Evolutionary conservation across 1,140 invertebrate species (phyloP).

Genomic region (Drosophila suzukii): DNA sequence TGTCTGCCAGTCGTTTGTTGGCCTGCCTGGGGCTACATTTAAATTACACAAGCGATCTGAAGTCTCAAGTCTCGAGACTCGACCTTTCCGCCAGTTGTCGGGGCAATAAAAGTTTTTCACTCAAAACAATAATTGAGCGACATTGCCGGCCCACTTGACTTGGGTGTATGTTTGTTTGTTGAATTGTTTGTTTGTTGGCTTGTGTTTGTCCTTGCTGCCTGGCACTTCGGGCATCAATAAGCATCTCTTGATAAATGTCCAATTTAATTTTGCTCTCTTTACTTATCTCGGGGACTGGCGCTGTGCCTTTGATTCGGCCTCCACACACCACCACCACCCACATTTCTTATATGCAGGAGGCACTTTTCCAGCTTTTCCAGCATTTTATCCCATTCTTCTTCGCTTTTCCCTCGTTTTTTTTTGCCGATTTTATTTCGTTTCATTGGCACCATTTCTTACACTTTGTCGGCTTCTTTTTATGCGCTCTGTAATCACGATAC

Average conservation of each 20-base stretch:
- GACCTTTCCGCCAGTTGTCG: conserved; percentile 29
- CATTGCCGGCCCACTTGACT: conserved; percentile 61
- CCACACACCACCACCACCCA: conserved; percentile 17
- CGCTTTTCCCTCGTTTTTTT: conserved; percentile 15
- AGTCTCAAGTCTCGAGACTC: too few species aligned
- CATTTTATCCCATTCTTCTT: conserved; percentile 30
- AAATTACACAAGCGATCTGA: conserved; percentile 52
- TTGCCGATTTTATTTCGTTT: conserved; percentile 56
- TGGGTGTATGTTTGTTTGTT: conserved; percentile 29
- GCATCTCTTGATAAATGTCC: conserved; percentile 84
- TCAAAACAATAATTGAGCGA: conserved; percentile 80
- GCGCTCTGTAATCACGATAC: conserved; percentile 60
- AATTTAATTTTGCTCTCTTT: conserved; percentile 84
- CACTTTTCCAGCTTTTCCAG: conserved; percentile 27
- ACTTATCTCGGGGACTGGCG: conserved; percentile 62
- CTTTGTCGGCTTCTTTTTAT: conserved; percentile 63
- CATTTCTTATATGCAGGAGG: conserved; percentile 46
- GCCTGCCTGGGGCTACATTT: conserved; percentile 64
- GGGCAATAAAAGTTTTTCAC: conserved; percentile 80
- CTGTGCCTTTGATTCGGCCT: conserved; percentile 37
- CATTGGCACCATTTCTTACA: conserved; percentile 69
- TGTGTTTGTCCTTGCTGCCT: conserved; percentile 30
- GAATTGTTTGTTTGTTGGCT: conserved; percentile 40
- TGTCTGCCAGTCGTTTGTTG: conserved; percentile 61
- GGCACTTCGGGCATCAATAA: conserved; percentile 78